These are phyloP conservation scores for Sinocyclocheilus anshuiensis DNA, from an alignment of 2,113 vertebrate genomes.

Conservation along the genomic window DNA sequence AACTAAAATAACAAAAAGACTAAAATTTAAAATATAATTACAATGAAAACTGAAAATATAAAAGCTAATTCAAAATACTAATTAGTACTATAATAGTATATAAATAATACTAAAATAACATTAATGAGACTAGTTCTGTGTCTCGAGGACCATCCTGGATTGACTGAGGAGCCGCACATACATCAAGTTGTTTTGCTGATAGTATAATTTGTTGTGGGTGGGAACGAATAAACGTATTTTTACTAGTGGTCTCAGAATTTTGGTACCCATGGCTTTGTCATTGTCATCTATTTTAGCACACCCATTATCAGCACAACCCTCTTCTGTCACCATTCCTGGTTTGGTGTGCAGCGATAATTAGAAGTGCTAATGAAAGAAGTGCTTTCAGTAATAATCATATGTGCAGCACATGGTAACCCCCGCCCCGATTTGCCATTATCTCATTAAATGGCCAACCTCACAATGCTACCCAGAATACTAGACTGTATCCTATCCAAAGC, in stretches of 20 bases:
- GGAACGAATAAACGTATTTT: neutral
- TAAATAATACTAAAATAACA: neutral
- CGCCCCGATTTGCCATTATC: neutral
- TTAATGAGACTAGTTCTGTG: neutral
- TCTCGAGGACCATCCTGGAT: neutral
- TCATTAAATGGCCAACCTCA: conserved; percentile 6
- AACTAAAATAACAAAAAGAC: neutral
- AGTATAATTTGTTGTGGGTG: neutral
- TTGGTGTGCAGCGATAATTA: conserved; percentile 11
- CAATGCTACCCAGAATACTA: neutral
- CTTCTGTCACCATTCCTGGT: neutral
- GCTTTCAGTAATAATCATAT: neutral
- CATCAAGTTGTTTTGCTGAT: neutral
- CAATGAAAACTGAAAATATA: too few species aligned
- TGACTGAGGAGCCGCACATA: neutral
- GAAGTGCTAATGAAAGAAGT: conserved; percentile 21
- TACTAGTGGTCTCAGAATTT: neutral
- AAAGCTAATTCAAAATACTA: too few species aligned
- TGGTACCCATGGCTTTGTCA: neutral
- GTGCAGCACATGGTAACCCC: neutral
- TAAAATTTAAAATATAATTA: neutral
- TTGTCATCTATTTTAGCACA: neutral
- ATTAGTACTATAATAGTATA: neutral
- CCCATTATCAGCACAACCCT: conserved; percentile 3
- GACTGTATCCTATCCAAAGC: neutral